Base-by-base conservation (phyloP, 1,140 invertebrate genomes). In the Chelonus insularis region DNA sequence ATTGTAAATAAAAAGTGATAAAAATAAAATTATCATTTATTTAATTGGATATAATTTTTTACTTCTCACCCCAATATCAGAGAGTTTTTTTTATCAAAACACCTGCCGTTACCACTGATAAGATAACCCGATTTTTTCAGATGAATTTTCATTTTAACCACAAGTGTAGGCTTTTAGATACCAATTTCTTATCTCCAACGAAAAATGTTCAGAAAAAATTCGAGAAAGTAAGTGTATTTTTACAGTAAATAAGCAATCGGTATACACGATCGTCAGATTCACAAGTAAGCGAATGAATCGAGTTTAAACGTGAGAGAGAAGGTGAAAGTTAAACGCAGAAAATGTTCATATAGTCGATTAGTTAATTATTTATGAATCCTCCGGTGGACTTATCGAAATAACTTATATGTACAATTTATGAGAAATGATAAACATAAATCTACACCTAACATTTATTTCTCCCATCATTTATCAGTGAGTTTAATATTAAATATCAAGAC, bases 251-350 rank as follows among this genome's bases (percentile, higher is more conserved):
- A 20, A 20, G 8, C 32, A 32, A 57, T 45, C 39, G 41, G n/a
- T 25, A 6, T 25, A 20, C 3, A 9, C 16, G 37, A 50, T 58
- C 45, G 29, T n/a, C 5, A 18, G 43, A 36, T 29, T 29, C 25
- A 29, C 18, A 14, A 50, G 29, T 34, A 25, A n/a, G 50, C n/a
- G 57, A 58, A 58, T 58, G 47, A 58, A 34, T 48, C n/a, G 39
- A 21, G 45, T 50, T 34, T 36, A 32, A 34, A 52, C 34, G 50
- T 34, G 45, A 48, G 12, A 25, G 25, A 47, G 43, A 51, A 29
- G 32, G 23, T 6, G 2, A 51, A n/a, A 32, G 1, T 16, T 7
- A 43, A 43, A 56, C 41, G 57, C 25, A 12, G 21, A 57, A 47
- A 12, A 16, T 37, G 21, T 29, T 18, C 11, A 29, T 29, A 12